Evolutionary conservation across 2,888 invertebrate species (phyloP).

Genomic region (Psylliodes chrysocephalus): DNA sequence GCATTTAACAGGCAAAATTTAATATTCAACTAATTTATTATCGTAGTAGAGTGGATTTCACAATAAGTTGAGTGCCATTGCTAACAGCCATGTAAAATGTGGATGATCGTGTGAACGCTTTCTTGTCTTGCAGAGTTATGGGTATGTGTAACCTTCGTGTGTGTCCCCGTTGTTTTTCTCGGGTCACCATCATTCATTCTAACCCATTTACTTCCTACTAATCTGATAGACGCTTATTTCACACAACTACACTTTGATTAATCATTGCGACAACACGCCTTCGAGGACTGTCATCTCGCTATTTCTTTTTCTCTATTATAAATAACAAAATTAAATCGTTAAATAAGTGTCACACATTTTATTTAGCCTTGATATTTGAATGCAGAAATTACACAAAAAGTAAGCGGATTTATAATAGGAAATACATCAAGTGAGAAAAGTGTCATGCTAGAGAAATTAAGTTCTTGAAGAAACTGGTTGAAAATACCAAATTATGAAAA

Average conservation of each 20-base stretch:
- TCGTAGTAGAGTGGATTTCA: slow-evolving; percentile 42
- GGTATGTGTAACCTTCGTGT: slow-evolving; percentile 37
- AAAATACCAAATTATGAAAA: no score
- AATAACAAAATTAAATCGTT: no score
- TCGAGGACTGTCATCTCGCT: not conserved
- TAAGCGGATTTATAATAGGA: no score
- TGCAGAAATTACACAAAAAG: no score
- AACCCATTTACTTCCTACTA: slow-evolving; percentile 29
- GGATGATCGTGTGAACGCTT: slow-evolving; percentile 46
- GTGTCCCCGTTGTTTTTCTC: slow-evolving; percentile 38
- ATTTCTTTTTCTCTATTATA: no score
- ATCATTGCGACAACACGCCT: slow-evolving; percentile 11
- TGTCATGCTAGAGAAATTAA: no score
- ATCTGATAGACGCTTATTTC: slow-evolving; percentile 13
- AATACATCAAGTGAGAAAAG: no score
- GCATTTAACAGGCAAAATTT: slow-evolving; percentile 44
- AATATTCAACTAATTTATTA: slow-evolving; percentile 45
- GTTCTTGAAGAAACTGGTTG: no score
- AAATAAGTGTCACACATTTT: no score
- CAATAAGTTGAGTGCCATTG: slow-evolving; percentile 42
- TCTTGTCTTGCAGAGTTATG: slow-evolving; percentile 39
- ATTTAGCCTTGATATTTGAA: no score
- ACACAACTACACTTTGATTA: slow-evolving; percentile 10
- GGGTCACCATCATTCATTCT: slow-evolving; percentile 30
- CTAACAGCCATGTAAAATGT: slow-evolving; percentile 46